Evolutionary conservation across 2,888 invertebrate genomes (phyloP), one percentile per base, ranked within the genome.

Genomic region (Smittia sp.): DNA sequence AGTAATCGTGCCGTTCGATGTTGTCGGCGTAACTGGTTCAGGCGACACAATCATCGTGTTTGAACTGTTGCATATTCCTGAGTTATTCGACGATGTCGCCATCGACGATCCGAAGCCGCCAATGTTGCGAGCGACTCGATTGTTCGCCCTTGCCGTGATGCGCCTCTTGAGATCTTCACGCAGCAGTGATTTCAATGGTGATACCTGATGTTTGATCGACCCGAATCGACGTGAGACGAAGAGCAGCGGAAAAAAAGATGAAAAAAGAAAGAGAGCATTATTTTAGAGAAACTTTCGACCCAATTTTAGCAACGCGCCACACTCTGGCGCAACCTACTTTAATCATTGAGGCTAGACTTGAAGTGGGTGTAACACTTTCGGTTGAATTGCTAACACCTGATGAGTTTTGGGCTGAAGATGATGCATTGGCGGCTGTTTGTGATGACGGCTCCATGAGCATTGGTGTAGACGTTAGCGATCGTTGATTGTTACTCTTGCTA

Each of bases 141-240:
- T 86, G 78, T 86, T 86, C 70, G 88, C 89, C 78, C 90, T 85
- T 54, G 89, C 90, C 75, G 90, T 89, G 78, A 93, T 89, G 80
- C 92, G 89, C 75, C 92, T 85, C 80, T 92, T 91, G 77, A 93
- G 84, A 82, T 94, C 93, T 80, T 94, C 93, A 69, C 93, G 86
- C 76, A 94, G 84, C 76, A 94, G 83, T 77, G 93, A 93, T 82
- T 94, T 94, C 76, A 94, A 84, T 75, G 94, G 93, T 73, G 93
- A 94, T 76, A 89, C 87, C 83, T 85, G 77, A 15, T 78, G 32
- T 32, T 32, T 32, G 32, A 41, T 67, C 38, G 66, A 38, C 66
- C 27, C 66, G 46, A 67, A 38, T 46, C 52, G 52, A 66, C 18
- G 39, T 38, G 20, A 66, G 4, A 32, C 13, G 15, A 18, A 22